Evolutionary conservation across 2,888 invertebrate genomes (phyloP), one percentile per base, ranked within the genome.

Genomic region (Panopea generosa): DNA sequence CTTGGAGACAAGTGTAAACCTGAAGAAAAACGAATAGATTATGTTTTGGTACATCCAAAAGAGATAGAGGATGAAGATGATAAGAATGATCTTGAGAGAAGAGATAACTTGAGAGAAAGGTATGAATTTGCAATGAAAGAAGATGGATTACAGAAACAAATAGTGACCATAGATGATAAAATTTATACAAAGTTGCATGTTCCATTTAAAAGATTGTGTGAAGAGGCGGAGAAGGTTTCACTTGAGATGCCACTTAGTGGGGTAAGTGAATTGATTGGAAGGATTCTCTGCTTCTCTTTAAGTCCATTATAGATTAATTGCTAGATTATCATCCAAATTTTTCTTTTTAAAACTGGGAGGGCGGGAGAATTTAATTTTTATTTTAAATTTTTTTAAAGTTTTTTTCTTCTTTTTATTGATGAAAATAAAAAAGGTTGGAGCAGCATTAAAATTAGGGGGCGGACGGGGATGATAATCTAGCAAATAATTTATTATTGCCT

Each of bases 171-270:
- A n/a, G 86, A 83, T 18, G 70, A 84, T 6, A 33, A 77, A 26
- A 77, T 84, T 11, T 90, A 83, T 60, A 86, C 84, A 27, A 88
- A 90, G 47, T 76, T 92, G 2, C 89, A 90, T 69, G 86, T 88
- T 62, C 91, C 92, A 0, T 92, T 92, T 75, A 83, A 86, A 47
- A 82, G 91, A 45, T 77, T 93, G 24, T 90, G 90, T 77, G 68
- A 79, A 6, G 91, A 92, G 73, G 93, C 93, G 2, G 92, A 92
- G 61, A 79, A 71, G 33, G 86, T 90, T 16, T 87, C 90, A 40
- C 70, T 93, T 45, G 89, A 93, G 79, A 90, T 93, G 92, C 90
- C 92, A 14, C 67, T 93, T 18, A 83, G 85, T 78, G 90, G 88
- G 82, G 92, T 92, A 84, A 85, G 85, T 47, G 47, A 18, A 18